Evolutionary conservation across 2,888 invertebrate genomes (phyloP), one percentile per base, ranked within the genome.

Genomic region (Neuroscelio doddi): DNA sequence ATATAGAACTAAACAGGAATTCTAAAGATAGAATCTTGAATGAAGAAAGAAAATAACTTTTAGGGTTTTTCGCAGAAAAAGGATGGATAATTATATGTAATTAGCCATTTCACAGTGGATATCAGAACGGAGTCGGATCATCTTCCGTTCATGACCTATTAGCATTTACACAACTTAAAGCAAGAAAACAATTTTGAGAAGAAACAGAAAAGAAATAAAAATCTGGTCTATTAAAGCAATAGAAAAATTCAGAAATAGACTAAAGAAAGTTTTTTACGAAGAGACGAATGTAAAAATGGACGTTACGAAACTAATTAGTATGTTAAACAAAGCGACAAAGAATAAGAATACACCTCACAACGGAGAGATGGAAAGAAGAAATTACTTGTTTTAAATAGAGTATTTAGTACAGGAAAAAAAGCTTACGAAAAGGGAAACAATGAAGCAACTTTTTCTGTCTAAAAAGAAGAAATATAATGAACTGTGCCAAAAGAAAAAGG

Each of bases 171-270:
- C 3, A 32, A 32, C 10, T 9, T 32, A 12, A 12, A 32, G 32
- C n/a, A 32, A 9, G 10, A 32, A 32, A 9, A 36, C 17, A 49
- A 26, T 10, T 44, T 10, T 26, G 26, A 26, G 26, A 27, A 38
- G 9, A 36, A 34, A 4, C 4, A 15, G 34, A 34, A 49, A 38
- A 49, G 49, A 49, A 26, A 39, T 49, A 10, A 1, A 27, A 10
- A 14, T 36, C 14, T 49, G 17, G 29, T 12, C n/a, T 10, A 7
- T 24, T n/a, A 12, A 32, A 32, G 10, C 32, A 9, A 32, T 32
- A 32, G 32, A 32, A 9, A 32, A 32, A 9, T 32, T n/a, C n/a
- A 3, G n/a, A 32, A 32, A 3, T 9, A 32, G 3, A 3, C 32
- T 32, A 32, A 3, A 9, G n/a, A 8, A 36, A 4, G 15, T 9